A percentile compares a stretch with the other conserved stretches of the same genome.
These are phyloP conservation scores for Eupithecia abbreviata DNA, from an alignment of 2,888 invertebrate species.

Conservation along the genomic window DNA sequence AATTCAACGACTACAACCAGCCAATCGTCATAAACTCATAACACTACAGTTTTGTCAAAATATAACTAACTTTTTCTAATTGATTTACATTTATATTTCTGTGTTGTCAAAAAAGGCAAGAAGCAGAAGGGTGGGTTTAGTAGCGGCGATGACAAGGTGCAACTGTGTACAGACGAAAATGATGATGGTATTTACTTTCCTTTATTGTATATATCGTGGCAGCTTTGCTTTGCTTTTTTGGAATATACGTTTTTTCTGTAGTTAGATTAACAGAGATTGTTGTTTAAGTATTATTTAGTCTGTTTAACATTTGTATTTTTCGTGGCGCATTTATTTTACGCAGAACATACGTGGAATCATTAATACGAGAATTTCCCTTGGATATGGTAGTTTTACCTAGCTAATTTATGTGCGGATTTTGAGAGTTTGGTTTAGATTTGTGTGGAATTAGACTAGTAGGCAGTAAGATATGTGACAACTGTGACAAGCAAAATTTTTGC, in stretches of 20 bases:
- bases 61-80: not conserved
- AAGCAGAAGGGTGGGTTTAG: conserved; percentile 76
- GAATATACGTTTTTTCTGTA: not conserved
- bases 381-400: not conserved
- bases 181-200: conserved; percentile 69
- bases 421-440: conserved; percentile 25
- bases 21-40: not conserved
- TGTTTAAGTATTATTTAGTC: conserved; percentile 4
- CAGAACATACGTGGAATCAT: not conserved
- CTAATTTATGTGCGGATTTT: not conserved
- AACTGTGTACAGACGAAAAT: conserved; percentile 56
- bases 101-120: conserved; percentile 78
- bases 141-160: conserved; percentile 64
- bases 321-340: not conserved
- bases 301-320: not conserved
- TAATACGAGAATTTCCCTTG: not conserved
- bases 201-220: conserved; percentile 25
- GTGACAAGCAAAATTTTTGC: conserved; percentile 7
- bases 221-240: conserved; percentile 6
- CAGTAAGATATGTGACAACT: not conserved
- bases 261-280: not conserved
- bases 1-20: not conserved
- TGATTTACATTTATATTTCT: conserved; percentile 31
- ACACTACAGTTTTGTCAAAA: not conserved
- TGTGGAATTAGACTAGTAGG: conserved; percentile 23